Conservation (phyloP, 2,888 invertebrate species). For the Bedellia somnulentella region DNA sequence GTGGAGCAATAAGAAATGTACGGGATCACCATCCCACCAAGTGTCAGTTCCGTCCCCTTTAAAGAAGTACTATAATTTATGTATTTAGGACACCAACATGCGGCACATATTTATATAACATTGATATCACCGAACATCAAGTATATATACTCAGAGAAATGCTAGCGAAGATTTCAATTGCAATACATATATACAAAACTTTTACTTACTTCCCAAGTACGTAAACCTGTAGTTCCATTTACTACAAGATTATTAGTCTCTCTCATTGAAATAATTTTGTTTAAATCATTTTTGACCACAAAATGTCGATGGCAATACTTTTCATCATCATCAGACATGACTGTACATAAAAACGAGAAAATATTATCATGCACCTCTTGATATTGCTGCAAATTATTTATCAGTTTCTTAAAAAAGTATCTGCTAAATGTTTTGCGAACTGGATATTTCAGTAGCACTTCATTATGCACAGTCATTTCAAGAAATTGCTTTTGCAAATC, state of each 20-base stretch:
- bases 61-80: no score
- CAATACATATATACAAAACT: not conserved
- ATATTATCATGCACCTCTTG: constrained; percentile 67
- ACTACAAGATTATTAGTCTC: constrained; percentile 74
- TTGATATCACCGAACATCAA: no score
- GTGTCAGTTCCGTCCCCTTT: no score
- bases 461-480: constrained; percentile 56
- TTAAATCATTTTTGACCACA: constrained; percentile 29
- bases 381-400: constrained; percentile 56
- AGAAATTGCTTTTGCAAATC: constrained; percentile 63
- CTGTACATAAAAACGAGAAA: constrained; percentile 61
- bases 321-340: constrained; percentile 31
- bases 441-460: constrained; percentile 61
- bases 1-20: not conserved
- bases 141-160: no score
- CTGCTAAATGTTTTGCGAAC: constrained; percentile 64
- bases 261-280: constrained; percentile 57
- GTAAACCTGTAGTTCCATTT: constrained; percentile 78
- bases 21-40: not conserved
- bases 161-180: no score
- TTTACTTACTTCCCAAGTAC: constrained; percentile 70
- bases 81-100: no score
- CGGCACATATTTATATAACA: no score
- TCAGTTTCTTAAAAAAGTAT: constrained; percentile 66
- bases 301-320: constrained; percentile 68